Conservation (phyloP, 1,140 invertebrate genomes). For the Diorhabda sublineata region DNA sequence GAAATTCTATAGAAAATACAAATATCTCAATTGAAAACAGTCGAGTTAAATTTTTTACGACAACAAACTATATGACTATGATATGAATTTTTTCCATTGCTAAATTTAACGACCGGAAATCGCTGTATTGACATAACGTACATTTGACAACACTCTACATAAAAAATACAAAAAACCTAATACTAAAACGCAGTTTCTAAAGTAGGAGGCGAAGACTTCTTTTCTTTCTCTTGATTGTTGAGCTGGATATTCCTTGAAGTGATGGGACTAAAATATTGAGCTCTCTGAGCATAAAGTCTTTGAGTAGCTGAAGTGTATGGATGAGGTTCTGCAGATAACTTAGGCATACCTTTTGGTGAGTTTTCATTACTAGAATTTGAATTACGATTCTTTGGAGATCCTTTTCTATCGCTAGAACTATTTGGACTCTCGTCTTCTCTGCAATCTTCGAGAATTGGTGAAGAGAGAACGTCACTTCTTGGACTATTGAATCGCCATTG, state of each 20-base stretch:
- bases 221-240: slow-evolving; percentile 19
- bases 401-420: slow-evolving; percentile 50
- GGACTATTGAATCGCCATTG: slow-evolving; percentile 68
- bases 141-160: background rate
- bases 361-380: slow-evolving; percentile 19
- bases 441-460: slow-evolving; percentile 78
- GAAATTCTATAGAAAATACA: no score
- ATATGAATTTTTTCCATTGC: no score
- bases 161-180: slow-evolving; percentile 12
- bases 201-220: slow-evolving; percentile 48
- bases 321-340: slow-evolving; percentile 25
- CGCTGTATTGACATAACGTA: no score
- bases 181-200: slow-evolving; percentile 59
- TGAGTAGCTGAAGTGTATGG: slow-evolving; percentile 49
- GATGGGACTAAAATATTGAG: slow-evolving; percentile 49
- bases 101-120: no score
- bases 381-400: slow-evolving; percentile 20
- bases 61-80: no score
- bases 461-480: slow-evolving; percentile 74
- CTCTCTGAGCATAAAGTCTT: slow-evolving; percentile 54
- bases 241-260: slow-evolving; percentile 38
- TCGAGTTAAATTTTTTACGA: no score
- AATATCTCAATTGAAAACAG: no score
- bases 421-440: slow-evolving; percentile 63
- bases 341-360: slow-evolving; percentile 9